phyloP scores from a whole-genome alignment of 1,140 invertebrate species.

The Sarcophaga peregrina region DNA sequence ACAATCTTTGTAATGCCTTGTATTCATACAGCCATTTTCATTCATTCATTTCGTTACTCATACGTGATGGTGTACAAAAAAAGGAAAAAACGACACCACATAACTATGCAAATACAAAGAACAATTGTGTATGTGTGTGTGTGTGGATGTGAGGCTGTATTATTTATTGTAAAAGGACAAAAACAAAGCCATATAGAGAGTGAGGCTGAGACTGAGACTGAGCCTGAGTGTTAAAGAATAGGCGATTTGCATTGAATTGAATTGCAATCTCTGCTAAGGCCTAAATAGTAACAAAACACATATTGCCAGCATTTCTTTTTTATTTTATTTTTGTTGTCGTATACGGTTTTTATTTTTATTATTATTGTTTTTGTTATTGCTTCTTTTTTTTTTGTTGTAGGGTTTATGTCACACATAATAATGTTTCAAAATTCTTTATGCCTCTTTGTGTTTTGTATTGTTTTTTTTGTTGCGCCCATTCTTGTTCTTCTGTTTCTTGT shows the following conservation, averaged over 20 bases:
- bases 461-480: neutral
- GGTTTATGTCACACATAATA: constrained; percentile 35
- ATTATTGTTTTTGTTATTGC: neutral
- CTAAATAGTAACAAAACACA: constrained; percentile 20
- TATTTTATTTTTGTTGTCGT: neutral
- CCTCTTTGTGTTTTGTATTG: neutral
- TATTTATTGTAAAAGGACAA: neutral
- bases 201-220: neutral
- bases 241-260: constrained; percentile 22
- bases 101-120: too few species aligned
- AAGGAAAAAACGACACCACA: too few species aligned
- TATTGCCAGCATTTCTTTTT: neutral
- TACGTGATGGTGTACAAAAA: too few species aligned
- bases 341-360: too few species aligned
- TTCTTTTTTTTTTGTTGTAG: neutral
- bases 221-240: neutral
- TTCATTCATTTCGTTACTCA: too few species aligned
- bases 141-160: neutral
- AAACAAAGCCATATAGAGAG: neutral
- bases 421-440: constrained; percentile 9
- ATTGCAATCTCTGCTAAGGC: constrained; percentile 28
- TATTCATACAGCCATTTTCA: too few species aligned
- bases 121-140: neutral
- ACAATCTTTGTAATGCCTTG: too few species aligned
- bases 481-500: neutral